phyloP scores from a whole-genome alignment of 2,797 vertebrate species.

The Trachurus trachurus region DNA sequence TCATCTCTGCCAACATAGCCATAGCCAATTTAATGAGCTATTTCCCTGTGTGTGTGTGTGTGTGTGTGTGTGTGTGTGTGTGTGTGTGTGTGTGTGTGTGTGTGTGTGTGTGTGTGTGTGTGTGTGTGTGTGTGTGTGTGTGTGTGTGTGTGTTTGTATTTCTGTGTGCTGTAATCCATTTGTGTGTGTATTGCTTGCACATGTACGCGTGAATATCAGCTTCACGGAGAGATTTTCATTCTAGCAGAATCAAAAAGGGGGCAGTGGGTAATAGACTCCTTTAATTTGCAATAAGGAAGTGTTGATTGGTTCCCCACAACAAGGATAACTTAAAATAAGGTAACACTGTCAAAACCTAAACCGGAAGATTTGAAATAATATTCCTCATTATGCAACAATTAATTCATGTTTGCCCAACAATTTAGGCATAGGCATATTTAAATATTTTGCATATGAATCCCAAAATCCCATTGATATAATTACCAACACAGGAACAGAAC shows the following conservation, averaged over 20 bases:
- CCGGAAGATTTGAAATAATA: not conserved
- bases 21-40: slow-evolving; percentile 8
- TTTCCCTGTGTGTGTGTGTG: not conserved
- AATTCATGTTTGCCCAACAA: not conserved
- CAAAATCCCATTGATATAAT: not conserved
- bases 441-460: not conserved
- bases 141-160: not conserved
- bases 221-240: not conserved
- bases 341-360: no score
- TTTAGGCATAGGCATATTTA: not conserved
- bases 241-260: not conserved
- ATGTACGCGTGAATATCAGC: no score
- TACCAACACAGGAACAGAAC: not conserved
- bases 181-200: not conserved
- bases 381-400: not conserved
- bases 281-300: not conserved
- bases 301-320: not conserved
- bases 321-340: not conserved
- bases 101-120: not conserved
- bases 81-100: not conserved
- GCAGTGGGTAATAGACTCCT: not conserved
- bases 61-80: not conserved
- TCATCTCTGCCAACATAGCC: slow-evolving; percentile 20
- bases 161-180: not conserved
- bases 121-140: not conserved